phyloP scores from a whole-genome alignment of 2,113 vertebrate genomes.

The Dicentrarchus labrax region DNA sequence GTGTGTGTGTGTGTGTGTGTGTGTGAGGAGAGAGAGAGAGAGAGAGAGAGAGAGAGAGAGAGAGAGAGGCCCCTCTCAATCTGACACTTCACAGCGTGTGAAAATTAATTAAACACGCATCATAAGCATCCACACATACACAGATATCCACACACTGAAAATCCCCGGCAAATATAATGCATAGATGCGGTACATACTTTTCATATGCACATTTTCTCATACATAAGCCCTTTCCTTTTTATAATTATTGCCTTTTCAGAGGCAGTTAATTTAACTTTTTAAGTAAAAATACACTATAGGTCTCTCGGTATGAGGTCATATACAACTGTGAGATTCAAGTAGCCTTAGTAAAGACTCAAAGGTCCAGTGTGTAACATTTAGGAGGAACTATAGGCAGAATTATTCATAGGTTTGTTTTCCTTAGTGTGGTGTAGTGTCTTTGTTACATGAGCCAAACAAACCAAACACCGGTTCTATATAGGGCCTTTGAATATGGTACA shows the following conservation, averaged over 20 bases:
- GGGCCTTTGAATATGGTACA: no score
- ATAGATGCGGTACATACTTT: slow-evolving; percentile 11
- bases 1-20: slow-evolving; percentile 18
- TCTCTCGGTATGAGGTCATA: not conserved
- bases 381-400: no score
- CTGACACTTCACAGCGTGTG: slow-evolving; percentile 70
- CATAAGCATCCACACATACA: slow-evolving; percentile 40
- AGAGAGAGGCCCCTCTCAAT: slow-evolving; percentile 42
- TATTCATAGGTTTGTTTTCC: no score
- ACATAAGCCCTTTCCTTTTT: not conserved
- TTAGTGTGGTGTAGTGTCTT: no score
- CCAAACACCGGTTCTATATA: no score
- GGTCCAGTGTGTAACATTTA: no score
- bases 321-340: slow-evolving; percentile 11
- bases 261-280: not conserved
- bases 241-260: slow-evolving; percentile 6
- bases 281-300: not conserved
- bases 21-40: not conserved
- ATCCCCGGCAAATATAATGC: slow-evolving; percentile 21
- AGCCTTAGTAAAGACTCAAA: not conserved
- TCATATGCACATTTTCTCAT: slow-evolving; percentile 5
- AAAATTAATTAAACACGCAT: slow-evolving; percentile 75
- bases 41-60: not conserved
- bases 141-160: not conserved
- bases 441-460: no score